phyloP scores from a whole-genome alignment of 2,797 vertebrate genomes.

The Leucoraja ocellata region DNA sequence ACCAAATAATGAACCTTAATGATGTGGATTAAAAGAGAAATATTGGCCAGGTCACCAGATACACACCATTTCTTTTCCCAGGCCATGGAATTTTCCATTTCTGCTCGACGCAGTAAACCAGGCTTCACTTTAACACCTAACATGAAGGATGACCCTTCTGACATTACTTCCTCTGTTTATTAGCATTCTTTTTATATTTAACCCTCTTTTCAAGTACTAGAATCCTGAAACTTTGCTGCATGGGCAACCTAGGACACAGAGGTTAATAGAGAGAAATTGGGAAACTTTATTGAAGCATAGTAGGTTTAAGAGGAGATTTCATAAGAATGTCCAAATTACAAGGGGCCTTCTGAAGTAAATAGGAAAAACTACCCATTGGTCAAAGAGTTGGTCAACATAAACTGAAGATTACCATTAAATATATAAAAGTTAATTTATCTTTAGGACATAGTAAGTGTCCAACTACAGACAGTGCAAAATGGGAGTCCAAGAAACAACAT shows the following conservation, averaged over 20 bases:
- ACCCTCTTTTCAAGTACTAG: no score
- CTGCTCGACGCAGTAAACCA: no score
- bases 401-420: background rate
- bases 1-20: no score
- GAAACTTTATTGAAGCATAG: background rate
- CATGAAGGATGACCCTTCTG: no score
- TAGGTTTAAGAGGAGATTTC: background rate
- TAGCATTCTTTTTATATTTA: background rate
- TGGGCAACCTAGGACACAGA: no score
- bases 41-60: no score
- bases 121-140: no score
- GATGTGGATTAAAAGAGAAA: no score
- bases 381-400: background rate
- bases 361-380: background rate
- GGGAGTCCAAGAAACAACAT: background rate
- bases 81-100: no score
- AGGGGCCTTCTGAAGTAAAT: background rate
- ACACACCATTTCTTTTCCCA: no score
- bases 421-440: background rate
- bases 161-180: no score
- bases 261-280: background rate
- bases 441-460: background rate
- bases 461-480: background rate
- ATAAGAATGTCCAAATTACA: background rate
- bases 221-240: no score